phyloP scores from a whole-genome alignment of 2,797 vertebrate genomes.

The Nannoperca australis region DNA sequence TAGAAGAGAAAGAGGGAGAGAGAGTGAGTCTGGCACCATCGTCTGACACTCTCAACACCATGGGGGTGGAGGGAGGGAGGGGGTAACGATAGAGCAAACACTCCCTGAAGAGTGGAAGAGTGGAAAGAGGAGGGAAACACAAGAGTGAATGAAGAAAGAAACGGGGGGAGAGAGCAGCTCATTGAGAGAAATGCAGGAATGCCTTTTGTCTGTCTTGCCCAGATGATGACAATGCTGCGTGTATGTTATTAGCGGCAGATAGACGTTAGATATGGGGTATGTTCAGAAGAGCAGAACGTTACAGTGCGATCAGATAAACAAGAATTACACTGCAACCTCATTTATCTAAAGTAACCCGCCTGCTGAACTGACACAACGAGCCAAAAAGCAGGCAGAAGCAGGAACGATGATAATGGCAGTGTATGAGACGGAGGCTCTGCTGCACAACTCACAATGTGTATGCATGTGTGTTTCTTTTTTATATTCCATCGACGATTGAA shows the following conservation, averaged over 20 bases:
- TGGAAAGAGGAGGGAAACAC: slow-evolving; percentile 57
- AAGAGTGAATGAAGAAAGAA: slow-evolving; percentile 33
- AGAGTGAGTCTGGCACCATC: slow-evolving; percentile 53
- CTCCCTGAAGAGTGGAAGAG: slow-evolving; percentile 56
- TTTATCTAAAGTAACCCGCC: slow-evolving; percentile 56
- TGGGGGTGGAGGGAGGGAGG: slow-evolving; percentile 42
- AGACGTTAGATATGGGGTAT: slow-evolving; percentile 47
- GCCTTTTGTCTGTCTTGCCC: slow-evolving; percentile 36
- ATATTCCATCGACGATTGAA: slow-evolving; percentile 10
- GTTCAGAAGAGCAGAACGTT: slow-evolving; percentile 50
- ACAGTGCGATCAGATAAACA: slow-evolving; percentile 61
- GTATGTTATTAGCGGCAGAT: slow-evolving; percentile 60
- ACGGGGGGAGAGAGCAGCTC: slow-evolving; percentile 35
- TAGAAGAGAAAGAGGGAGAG: slow-evolving; percentile 42
- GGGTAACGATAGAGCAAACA: slow-evolving; percentile 61
- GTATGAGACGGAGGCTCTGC: slow-evolving; percentile 24
- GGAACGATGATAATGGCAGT: slow-evolving; percentile 2
- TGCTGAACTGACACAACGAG: slow-evolving; percentile 48
- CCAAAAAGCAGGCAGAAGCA: slow-evolving; percentile 26
- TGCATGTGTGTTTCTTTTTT: neutral
- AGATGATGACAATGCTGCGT: slow-evolving; percentile 50
- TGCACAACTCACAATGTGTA: slow-evolving; percentile 4
- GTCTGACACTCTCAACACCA: slow-evolving; percentile 67
- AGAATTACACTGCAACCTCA: slow-evolving; percentile 44
- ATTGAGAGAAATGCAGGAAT: slow-evolving; percentile 71